phyloP scores from a whole-genome alignment of 1,140 invertebrate species.

The Brachionus koreanus region DNA sequence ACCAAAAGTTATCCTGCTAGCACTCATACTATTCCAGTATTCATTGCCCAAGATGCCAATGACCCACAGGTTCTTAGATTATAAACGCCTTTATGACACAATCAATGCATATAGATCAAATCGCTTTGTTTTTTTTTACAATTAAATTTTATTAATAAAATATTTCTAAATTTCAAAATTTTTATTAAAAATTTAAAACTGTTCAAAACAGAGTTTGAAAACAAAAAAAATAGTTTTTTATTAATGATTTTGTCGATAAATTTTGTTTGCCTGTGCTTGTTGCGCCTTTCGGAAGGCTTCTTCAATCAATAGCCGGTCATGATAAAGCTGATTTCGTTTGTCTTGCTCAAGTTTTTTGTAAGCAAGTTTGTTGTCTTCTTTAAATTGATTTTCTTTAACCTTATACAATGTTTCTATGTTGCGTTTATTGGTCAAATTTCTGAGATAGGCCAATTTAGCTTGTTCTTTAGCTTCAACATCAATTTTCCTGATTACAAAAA shows the following conservation, averaged over 20 bases:
- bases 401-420: background rate
- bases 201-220: background rate
- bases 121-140: background rate
- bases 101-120: background rate
- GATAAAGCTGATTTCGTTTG: constrained; percentile 4
- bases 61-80: constrained; percentile 5
- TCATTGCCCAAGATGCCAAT: background rate
- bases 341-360: constrained; percentile 20
- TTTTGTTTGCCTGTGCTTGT: background rate
- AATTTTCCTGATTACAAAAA: constrained; percentile 9
- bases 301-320: constrained; percentile 12
- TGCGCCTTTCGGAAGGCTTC: background rate
- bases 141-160: background rate
- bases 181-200: background rate
- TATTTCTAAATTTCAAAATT: background rate
- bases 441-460: background rate
- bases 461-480: constrained; percentile 35
- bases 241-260: background rate
- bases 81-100: background rate
- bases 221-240: background rate
- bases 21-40: background rate
- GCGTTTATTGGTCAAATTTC: constrained; percentile 13
- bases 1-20: background rate
- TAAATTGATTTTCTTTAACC: constrained; percentile 16
- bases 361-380: constrained; percentile 30